These are phyloP conservation scores for Schizopygopsis malacanthus DNA, from an alignment of 2,797 vertebrate species.

Conservation along the genomic window DNA sequence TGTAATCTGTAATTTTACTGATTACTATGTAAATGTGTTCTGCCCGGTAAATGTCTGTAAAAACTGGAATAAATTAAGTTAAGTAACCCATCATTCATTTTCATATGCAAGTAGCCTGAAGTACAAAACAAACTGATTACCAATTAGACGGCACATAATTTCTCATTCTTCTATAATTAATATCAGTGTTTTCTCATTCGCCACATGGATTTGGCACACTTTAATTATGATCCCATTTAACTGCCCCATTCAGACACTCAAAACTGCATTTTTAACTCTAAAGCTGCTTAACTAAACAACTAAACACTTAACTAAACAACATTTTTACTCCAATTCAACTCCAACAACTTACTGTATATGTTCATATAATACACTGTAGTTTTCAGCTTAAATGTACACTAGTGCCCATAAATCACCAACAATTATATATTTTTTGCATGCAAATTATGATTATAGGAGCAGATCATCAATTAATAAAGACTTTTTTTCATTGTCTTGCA, in stretches of 20 bases:
- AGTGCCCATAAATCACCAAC: neutral
- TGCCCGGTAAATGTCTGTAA: slow-evolving; percentile 46
- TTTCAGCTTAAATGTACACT: neutral
- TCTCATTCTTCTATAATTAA: slow-evolving; percentile 59
- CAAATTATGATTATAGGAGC: neutral
- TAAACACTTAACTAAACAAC: neutral
- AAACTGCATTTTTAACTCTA: slow-evolving; percentile 44
- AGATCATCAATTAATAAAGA: neutral
- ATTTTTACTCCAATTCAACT: neutral
- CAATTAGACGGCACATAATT: slow-evolving; percentile 57
- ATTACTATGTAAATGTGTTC: slow-evolving; percentile 59
- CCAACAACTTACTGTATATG: neutral
- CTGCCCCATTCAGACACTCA: slow-evolving; percentile 49
- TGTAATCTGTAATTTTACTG: slow-evolving; percentile 51
- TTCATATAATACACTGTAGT: neutral
- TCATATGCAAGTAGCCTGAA: slow-evolving; percentile 45
- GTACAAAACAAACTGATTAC: slow-evolving; percentile 61
- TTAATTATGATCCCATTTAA: slow-evolving; percentile 58
- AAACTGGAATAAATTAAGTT: slow-evolving; percentile 51
- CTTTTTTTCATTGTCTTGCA: neutral
- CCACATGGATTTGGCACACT: slow-evolving; percentile 46
- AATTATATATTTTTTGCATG: neutral
- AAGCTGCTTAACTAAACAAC: neutral
- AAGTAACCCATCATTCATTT: slow-evolving; percentile 54
- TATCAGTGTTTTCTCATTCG: slow-evolving; percentile 57